phyloP scores from a whole-genome alignment of 1,140 invertebrate genomes.

The Ylistrum balloti region DNA sequence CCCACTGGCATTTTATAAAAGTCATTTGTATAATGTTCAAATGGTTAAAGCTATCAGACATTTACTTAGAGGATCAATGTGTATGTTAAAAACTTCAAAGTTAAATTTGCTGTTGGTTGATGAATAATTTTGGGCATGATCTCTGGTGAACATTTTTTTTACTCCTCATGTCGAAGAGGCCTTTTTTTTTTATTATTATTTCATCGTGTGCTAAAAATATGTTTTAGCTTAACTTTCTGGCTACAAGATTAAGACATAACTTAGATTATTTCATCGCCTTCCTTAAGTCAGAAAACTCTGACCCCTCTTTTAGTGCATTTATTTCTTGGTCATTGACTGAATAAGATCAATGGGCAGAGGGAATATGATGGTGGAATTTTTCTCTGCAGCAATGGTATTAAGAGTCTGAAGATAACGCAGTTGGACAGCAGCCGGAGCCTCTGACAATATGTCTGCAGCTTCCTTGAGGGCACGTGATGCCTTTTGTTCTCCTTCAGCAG shows the following conservation, averaged over 20 bases:
- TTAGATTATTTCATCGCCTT: not conserved
- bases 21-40: no score
- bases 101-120: no score
- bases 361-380: slow-evolving; percentile 99
- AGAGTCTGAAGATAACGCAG: slow-evolving; percentile 85
- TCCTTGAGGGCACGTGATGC: slow-evolving; percentile 94
- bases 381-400: slow-evolving; percentile 97
- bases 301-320: not conserved
- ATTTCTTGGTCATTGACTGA: slow-evolving; percentile 45
- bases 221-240: not conserved
- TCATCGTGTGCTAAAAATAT: no score
- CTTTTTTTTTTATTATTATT: no score
- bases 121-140: not conserved
- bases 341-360: slow-evolving; percentile 96
- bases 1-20: not conserved
- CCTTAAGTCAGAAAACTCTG: not conserved
- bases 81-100: no score
- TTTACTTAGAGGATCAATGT: no score
- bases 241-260: not conserved
- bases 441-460: slow-evolving; percentile 94
- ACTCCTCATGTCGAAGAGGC: no score
- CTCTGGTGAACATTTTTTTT: not conserved
- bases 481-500: slow-evolving; percentile 83
- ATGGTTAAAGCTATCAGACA: no score
- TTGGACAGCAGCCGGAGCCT: slow-evolving; percentile 92